phyloP scores from a whole-genome alignment of 2,797 vertebrate species.

The Tenualosa ilisha region DNA sequence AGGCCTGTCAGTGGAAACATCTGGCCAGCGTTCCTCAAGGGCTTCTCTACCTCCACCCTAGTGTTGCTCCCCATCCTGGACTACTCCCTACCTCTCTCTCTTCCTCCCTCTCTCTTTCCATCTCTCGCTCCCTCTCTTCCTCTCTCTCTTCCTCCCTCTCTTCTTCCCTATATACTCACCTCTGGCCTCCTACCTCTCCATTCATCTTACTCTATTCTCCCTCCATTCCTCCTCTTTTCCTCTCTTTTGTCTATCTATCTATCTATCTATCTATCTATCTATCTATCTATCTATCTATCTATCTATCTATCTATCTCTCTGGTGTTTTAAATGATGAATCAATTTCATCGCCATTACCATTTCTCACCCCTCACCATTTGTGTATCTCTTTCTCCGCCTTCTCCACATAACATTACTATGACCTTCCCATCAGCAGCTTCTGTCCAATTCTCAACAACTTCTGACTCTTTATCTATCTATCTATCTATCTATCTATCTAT shows the following conservation, averaged over 20 bases:
- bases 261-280: not conserved
- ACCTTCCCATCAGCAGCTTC: too few relatives aligned
- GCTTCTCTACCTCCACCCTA: not conserved
- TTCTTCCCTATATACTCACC: not conserved
- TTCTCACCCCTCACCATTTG: not conserved
- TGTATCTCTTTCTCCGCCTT: not conserved
- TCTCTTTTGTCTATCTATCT: not conserved
- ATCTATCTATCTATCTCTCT: not conserved
- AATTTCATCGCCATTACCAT: too few relatives aligned
- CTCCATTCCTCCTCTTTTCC: not conserved
- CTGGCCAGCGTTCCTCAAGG: slow-evolving; percentile 32
- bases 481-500: not conserved
- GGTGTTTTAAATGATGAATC: too few relatives aligned
- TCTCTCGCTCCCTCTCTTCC: not conserved
- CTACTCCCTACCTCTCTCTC: not conserved
- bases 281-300: too few relatives aligned
- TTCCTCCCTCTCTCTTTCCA: not conserved
- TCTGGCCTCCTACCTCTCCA: not conserved
- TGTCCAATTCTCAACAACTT: too few relatives aligned
- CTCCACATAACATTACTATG: too few relatives aligned
- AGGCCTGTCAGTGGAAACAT: slow-evolving; percentile 48
- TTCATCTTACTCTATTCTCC: not conserved
- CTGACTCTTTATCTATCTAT: not conserved
- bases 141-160: not conserved
- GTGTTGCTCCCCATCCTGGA: slow-evolving; percentile 13